Evolutionary conservation across 2,797 vertebrate species (phyloP).

Genomic region (Yasuhikotakia modesta): DNA sequence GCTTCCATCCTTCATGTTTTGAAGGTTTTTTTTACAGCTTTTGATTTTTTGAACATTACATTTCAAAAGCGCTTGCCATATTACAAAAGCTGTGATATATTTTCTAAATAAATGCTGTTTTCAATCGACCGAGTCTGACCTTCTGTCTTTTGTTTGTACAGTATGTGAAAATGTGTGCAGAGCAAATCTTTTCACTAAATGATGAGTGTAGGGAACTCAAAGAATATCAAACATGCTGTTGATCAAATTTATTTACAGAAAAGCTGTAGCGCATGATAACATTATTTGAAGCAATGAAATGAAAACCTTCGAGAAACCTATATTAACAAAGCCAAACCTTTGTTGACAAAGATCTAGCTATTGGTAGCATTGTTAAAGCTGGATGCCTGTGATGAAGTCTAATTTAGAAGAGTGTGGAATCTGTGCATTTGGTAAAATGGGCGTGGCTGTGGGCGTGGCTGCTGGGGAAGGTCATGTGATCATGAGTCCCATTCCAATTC

Average conservation of each 20-base stretch:
- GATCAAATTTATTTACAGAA: constrained; percentile 7
- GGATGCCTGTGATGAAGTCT: too few relatives aligned
- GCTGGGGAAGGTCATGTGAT: too few relatives aligned
- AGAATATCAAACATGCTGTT: constrained; percentile 33
- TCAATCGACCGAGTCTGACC: constrained; percentile 3
- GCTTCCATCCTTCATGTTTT: too few relatives aligned
- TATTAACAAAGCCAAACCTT: background rate
- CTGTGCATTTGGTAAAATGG: too few relatives aligned
- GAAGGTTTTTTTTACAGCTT: background rate
- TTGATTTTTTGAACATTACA: background rate
- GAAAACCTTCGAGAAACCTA: background rate
- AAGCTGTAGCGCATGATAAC: constrained; percentile 8
- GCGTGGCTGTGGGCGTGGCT: too few relatives aligned
- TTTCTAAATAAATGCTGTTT: constrained; percentile 6
- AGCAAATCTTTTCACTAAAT: background rate
- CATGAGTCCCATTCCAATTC: too few relatives aligned
- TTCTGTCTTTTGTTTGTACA: constrained; percentile 10
- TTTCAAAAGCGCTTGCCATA: constrained; percentile 7
- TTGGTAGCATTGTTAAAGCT: too few relatives aligned
- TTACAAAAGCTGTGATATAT: constrained; percentile 24
- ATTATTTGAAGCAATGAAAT: constrained; percentile 19
- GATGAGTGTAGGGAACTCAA: constrained; percentile 24
- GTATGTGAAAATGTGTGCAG: background rate
- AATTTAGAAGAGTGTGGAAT: too few relatives aligned
- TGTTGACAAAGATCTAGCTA: background rate